Conservation (phyloP, 2,888 invertebrate species). For the Girardia tigrina region DNA sequence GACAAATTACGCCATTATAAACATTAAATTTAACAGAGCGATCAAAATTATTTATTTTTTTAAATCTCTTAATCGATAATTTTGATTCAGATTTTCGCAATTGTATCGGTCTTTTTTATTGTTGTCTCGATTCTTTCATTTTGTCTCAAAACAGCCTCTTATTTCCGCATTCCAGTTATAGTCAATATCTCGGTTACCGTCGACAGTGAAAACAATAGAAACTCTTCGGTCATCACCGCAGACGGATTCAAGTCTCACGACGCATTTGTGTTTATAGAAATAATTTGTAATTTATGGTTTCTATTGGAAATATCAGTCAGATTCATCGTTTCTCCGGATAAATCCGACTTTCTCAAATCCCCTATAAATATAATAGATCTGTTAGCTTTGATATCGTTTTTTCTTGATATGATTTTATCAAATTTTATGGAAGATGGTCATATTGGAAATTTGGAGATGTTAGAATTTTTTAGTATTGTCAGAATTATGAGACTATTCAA, state of each 20-base stretch:
- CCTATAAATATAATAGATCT: constrained; percentile 80
- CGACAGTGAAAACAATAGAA: constrained; percentile 27
- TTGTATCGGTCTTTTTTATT: constrained; percentile 84
- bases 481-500: constrained; percentile 37
- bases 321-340: constrained; percentile 74
- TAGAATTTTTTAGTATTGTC: constrained; percentile 56
- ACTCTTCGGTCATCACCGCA: constrained; percentile 13
- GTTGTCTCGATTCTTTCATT: constrained; percentile 85
- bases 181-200: constrained; percentile 35
- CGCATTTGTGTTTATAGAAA: constrained; percentile 70
- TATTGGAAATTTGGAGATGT: constrained; percentile 31
- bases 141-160: constrained; percentile 89
- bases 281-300: constrained; percentile 85
- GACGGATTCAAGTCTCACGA: constrained; percentile 29
- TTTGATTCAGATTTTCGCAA: constrained; percentile 70
- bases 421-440: constrained; percentile 14
- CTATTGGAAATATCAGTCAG: constrained; percentile 75
- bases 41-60: too few relatives aligned
- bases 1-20: too few relatives aligned
- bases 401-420: constrained; percentile 32
- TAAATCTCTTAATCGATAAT: too few relatives aligned
- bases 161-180: constrained; percentile 49
- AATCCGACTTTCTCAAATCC: constrained; percentile 72
- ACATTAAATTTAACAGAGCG: too few relatives aligned
- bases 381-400: constrained; percentile 36